A percentile compares a stretch with the other conserved stretches of the same genome.
Evolutionary conservation across 2,113 vertebrate genomes (phyloP).

Genomic region (Muscicapa adusta): DNA sequence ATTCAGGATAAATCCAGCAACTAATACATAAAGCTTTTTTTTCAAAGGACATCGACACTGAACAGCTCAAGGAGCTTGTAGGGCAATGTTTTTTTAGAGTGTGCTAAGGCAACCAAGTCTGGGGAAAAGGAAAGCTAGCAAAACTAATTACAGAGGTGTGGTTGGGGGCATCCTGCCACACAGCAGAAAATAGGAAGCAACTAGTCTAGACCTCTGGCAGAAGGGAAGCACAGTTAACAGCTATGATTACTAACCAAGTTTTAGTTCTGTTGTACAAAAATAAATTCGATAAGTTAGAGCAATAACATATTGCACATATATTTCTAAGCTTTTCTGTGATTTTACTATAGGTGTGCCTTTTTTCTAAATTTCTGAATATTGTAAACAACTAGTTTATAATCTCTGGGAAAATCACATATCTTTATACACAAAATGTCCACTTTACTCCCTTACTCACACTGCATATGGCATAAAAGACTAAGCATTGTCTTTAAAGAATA

Average conservation of each 20-base stretch:
- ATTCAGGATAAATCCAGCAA: not conserved
- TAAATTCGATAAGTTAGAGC: not conserved
- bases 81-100: not conserved
- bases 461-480: not conserved
- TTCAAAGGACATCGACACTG: not conserved
- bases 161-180: conserved; percentile 26
- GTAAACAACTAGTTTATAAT: not conserved
- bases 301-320: not conserved
- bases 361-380: not conserved
- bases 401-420: not conserved
- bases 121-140: not conserved
- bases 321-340: not conserved
- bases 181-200: conserved; percentile 30
- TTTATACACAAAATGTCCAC: not conserved
- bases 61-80: not conserved
- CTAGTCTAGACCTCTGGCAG: conserved; percentile 25
- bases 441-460: not conserved
- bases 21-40: not conserved
- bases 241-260: not conserved
- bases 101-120: not conserved
- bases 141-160: not conserved
- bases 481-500: not conserved
- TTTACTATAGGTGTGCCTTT: not conserved
- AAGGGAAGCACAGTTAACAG: not conserved
- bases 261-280: not conserved